phyloP scores from a whole-genome alignment of 2,888 invertebrate species.

The Euproctis similis region DNA sequence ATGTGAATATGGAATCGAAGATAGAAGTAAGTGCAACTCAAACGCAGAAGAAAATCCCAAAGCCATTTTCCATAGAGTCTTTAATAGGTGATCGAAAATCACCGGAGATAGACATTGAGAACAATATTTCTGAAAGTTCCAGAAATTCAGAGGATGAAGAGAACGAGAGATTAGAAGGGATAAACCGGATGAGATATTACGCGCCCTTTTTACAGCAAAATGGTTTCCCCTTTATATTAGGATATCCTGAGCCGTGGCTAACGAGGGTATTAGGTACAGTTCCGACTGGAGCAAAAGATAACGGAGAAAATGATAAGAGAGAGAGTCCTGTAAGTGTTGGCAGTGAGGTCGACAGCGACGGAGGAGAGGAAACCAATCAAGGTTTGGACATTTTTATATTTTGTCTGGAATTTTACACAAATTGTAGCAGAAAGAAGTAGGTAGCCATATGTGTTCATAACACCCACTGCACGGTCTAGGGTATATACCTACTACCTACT shows the following conservation, averaged over 20 bases:
- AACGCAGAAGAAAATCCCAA: slow-evolving; percentile 65
- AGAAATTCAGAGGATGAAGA: slow-evolving; percentile 64
- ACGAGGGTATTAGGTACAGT: slow-evolving; percentile 48
- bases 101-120: slow-evolving; percentile 67
- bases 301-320: slow-evolving; percentile 51
- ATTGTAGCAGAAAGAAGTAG: no score
- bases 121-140: slow-evolving; percentile 54
- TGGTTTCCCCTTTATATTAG: slow-evolving; percentile 63
- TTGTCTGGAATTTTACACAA: no score
- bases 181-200: slow-evolving; percentile 65
- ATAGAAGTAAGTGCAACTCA: slow-evolving; percentile 45
- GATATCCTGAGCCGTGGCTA: slow-evolving; percentile 67
- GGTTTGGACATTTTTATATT: slow-evolving; percentile 32
- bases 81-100: slow-evolving; percentile 70
- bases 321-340: slow-evolving; percentile 69
- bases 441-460: no score
- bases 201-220: slow-evolving; percentile 66
- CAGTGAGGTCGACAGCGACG: slow-evolving; percentile 63
- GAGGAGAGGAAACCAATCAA: slow-evolving; percentile 56
- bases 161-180: slow-evolving; percentile 44
- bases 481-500: no score
- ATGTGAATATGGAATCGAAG: slow-evolving; percentile 40
- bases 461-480: no score
- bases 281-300: slow-evolving; percentile 33
- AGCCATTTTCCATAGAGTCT: slow-evolving; percentile 79